These are phyloP conservation scores for Nowickia ferox DNA, from an alignment of 2,888 invertebrate genomes.

Conservation along the genomic window DNA sequence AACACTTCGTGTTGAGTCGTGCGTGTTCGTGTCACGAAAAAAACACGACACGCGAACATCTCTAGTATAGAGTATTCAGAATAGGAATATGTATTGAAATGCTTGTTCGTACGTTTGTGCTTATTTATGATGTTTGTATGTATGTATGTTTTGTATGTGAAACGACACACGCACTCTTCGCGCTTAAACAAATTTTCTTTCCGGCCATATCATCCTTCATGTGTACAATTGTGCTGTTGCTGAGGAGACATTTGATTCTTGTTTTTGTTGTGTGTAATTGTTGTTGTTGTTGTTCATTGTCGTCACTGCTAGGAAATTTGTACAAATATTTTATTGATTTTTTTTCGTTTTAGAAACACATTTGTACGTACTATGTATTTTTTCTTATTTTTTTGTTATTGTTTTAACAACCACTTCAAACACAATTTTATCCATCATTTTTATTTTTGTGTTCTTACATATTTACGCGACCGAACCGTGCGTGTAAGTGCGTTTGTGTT, in stretches of 20 bases:
- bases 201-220: conserved; percentile 29
- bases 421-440: conserved; percentile 17
- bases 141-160: background rate
- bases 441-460: conserved; percentile 8
- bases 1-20: too few relatives aligned
- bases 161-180: background rate
- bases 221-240: conserved; percentile 53
- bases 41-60: too few relatives aligned
- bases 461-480: background rate
- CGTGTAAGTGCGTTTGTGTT: background rate
- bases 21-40: too few relatives aligned
- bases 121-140: background rate
- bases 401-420: conserved; percentile 48
- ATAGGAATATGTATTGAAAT: too few relatives aligned
- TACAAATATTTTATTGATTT: conserved; percentile 67
- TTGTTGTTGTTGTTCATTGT: conserved; percentile 27
- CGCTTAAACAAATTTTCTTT: background rate
- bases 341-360: background rate
- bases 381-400: background rate
- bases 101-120: too few relatives aligned
- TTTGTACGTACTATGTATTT: background rate
- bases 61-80: too few relatives aligned
- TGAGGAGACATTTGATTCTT: conserved; percentile 33
- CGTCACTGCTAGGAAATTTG: conserved; percentile 60
- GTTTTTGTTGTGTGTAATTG: background rate